Percentiles rank a stretch among this genome's conserved stretches.
phyloP scores from a whole-genome alignment of 2,113 vertebrate species.

The Phainopepla nitens region DNA sequence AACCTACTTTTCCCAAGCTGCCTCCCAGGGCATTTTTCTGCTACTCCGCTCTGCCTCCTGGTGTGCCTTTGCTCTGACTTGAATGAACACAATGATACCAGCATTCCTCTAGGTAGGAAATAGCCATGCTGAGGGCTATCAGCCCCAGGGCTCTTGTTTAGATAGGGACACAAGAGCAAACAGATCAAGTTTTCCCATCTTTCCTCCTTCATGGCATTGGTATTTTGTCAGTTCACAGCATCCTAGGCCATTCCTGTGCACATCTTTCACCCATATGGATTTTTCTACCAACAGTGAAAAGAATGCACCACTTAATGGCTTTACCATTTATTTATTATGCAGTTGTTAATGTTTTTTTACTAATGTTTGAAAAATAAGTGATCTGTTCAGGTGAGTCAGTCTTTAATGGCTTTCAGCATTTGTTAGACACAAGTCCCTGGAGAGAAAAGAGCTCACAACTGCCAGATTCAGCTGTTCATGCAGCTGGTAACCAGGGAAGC shows the following conservation, averaged over 20 bases:
- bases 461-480: neutral
- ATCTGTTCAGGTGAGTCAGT: neutral
- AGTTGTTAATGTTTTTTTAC: neutral
- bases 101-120: neutral
- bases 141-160: neutral
- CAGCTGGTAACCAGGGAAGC: neutral
- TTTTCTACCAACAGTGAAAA: neutral
- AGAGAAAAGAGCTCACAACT: neutral
- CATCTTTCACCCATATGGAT: neutral
- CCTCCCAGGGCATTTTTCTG: neutral
- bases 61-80: neutral
- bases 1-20: neutral
- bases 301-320: neutral
- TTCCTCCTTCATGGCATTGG: neutral
- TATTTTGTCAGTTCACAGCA: neutral
- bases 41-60: neutral
- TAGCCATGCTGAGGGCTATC: neutral
- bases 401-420: neutral
- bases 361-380: neutral
- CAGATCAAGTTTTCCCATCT: neutral
- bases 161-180: neutral
- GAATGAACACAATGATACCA: neutral
- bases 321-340: neutral
- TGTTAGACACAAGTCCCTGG: neutral
- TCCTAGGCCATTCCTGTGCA: neutral